A percentile compares a stretch with the other conserved stretches of the same genome.
These are phyloP conservation scores for Tyrophagus putrescentiae DNA, from an alignment of 1,140 invertebrate genomes.

Conservation along the genomic window DNA sequence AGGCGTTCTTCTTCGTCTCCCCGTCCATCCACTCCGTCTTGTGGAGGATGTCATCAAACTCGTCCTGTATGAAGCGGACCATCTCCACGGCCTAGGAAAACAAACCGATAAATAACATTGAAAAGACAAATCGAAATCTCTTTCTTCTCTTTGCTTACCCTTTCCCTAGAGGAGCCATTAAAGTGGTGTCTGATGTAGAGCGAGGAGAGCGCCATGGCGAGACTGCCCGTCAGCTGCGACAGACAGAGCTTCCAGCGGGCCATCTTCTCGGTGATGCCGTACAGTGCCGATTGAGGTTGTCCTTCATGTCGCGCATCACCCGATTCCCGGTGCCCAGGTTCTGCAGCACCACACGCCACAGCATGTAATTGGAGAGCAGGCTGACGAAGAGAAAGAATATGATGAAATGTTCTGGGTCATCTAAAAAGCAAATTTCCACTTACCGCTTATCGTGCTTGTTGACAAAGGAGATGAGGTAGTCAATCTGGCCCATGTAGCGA, in stretches of 20 bases:
- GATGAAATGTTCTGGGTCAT: background rate
- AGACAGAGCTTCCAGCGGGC: constrained; percentile 30
- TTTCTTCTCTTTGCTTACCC: constrained; percentile 20
- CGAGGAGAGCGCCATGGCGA: constrained; percentile 37
- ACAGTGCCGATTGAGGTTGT: constrained; percentile 10
- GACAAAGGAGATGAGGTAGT: constrained; percentile 16
- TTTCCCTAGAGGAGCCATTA: constrained; percentile 36
- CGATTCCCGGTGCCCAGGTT: constrained; percentile 41
- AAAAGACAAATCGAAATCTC: background rate
- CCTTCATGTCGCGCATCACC: constrained; percentile 17
- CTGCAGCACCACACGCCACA: constrained; percentile 57
- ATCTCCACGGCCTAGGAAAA: constrained; percentile 25
- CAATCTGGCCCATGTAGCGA: constrained; percentile 17
- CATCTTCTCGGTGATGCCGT: constrained; percentile 31
- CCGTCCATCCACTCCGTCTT: constrained; percentile 82
- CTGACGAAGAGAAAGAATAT: background rate
- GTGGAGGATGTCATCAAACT: constrained; percentile 38
- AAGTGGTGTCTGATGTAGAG: constrained; percentile 39
- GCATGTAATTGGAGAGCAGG: constrained; percentile 36
- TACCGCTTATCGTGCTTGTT: constrained; percentile 17
- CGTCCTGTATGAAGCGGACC: constrained; percentile 29
- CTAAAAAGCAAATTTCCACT: background rate
- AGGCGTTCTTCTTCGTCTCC: constrained; percentile 56
- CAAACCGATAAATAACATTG: background rate
- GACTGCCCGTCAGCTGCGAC: constrained; percentile 30